A percentile compares a stretch with the other conserved stretches of the same genome.
phyloP scores from a whole-genome alignment of 2,113 vertebrate species.

The Pseudorasbora parva region DNA sequence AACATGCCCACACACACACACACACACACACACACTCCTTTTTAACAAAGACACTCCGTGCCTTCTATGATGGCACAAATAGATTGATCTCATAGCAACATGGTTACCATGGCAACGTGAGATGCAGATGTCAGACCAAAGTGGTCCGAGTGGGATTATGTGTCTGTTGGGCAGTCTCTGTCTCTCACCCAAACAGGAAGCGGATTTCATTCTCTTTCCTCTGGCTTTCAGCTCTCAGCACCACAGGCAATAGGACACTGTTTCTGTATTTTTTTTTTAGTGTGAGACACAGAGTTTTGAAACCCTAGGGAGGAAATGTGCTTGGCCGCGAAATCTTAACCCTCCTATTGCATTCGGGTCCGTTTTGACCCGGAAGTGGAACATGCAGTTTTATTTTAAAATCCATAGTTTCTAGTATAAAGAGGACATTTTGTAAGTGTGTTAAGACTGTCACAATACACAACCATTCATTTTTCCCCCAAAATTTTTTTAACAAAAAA shows the following conservation, averaged over 20 bases:
- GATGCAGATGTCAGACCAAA: constrained; percentile 74
- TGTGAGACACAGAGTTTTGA: background rate
- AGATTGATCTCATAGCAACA: constrained; percentile 81
- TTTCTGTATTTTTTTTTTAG: background rate
- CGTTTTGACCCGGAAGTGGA: no score
- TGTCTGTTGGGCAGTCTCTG: constrained; percentile 57
- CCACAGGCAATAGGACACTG: background rate
- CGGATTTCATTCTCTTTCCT: background rate
- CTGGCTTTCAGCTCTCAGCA: background rate
- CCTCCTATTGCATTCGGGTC: no score
- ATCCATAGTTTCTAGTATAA: no score
- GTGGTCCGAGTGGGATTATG: constrained; percentile 68
- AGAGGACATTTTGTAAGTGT: no score
- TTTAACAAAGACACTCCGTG: constrained; percentile 64
- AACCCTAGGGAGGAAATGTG: background rate
- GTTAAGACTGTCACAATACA: no score
- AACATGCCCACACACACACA: no score
- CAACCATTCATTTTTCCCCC: no score
- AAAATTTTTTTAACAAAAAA: no score
- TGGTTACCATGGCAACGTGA: constrained; percentile 69
- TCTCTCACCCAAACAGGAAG: constrained; percentile 46
- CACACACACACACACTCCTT: constrained; percentile 62
- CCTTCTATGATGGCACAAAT: constrained; percentile 71
- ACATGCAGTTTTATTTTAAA: no score
- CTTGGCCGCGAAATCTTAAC: background rate